phyloP scores from a whole-genome alignment of 2,797 vertebrate species.

The Rhinoraja longicauda region DNA sequence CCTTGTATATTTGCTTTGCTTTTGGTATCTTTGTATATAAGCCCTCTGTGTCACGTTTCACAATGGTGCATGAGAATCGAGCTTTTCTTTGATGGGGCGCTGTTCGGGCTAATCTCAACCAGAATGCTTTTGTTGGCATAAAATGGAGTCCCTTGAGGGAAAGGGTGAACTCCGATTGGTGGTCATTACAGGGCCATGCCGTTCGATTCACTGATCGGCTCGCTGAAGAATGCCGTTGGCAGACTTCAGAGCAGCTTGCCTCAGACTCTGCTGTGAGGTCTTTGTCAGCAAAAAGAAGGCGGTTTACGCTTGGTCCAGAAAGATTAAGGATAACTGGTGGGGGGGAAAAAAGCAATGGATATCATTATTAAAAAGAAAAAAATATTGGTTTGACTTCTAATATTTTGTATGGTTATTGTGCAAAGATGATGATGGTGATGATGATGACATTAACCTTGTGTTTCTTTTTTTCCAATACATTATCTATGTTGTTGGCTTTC shows the following conservation, averaged over 20 bases:
- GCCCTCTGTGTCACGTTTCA: neutral
- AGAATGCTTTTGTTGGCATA: neutral
- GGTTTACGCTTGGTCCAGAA: neutral
- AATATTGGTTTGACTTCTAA: slow-evolving; percentile 32
- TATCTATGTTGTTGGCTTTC: slow-evolving; percentile 37
- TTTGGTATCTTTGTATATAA: neutral
- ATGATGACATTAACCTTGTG: slow-evolving; percentile 20
- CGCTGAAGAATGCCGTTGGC: slow-evolving; percentile 5
- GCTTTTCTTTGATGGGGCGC: neutral
- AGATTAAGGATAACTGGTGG: neutral
- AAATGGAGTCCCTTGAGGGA: neutral
- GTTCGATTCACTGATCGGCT: neutral
- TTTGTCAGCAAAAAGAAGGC: neutral
- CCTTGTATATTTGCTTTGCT: neutral
- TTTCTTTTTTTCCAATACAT: slow-evolving; percentile 48
- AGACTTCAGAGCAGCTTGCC: neutral
- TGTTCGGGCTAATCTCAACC: neutral
- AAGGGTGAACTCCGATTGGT: neutral
- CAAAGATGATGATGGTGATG: neutral
- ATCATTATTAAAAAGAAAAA: neutral
- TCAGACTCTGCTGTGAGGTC: neutral
- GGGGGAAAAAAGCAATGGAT: neutral
- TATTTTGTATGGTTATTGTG: slow-evolving; percentile 40
- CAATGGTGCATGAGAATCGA: neutral
- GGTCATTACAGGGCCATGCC: neutral